These are phyloP conservation scores for Tetragnatha versicolor DNA, from an alignment of 1,140 invertebrate genomes.

Conservation along the genomic window DNA sequence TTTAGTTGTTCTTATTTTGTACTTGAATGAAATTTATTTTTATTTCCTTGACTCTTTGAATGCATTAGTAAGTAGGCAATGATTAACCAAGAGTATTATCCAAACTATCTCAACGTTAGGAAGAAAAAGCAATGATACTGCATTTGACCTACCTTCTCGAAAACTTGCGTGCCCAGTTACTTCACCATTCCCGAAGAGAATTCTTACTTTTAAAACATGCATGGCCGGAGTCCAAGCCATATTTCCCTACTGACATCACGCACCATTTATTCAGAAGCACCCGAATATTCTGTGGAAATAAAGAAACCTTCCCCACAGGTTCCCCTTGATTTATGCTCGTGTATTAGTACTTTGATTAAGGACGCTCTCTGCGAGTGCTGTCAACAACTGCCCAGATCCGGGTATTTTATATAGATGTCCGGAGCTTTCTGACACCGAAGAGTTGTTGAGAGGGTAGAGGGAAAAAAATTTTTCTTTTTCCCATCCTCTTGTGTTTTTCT, in stretches of 20 bases:
- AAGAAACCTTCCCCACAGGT: background rate
- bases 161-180: too few species aligned
- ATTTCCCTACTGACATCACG: background rate
- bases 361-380: background rate
- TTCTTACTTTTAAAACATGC: background rate
- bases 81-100: too few species aligned
- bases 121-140: too few species aligned
- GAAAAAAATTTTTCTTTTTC: background rate
- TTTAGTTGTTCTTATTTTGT: too few species aligned
- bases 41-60: too few species aligned
- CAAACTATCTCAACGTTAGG: too few species aligned
- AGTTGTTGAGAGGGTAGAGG: conserved; percentile 18
- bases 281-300: conserved; percentile 1
- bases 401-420: conserved; percentile 40
- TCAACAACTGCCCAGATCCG: background rate
- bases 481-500: conserved; percentile 3
- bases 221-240: background rate
- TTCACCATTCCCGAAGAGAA: too few species aligned
- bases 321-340: conserved; percentile 24
- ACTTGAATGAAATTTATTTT: too few species aligned
- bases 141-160: too few species aligned
- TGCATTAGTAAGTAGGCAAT: too few species aligned
- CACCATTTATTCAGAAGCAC: too few species aligned
- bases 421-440: conserved; percentile 35
- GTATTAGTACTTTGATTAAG: conserved; percentile 40